Percentiles rank a stretch among this genome's conserved stretches.
Conservation (phyloP, 2,113 vertebrate species). For the Riparia riparia region DNA sequence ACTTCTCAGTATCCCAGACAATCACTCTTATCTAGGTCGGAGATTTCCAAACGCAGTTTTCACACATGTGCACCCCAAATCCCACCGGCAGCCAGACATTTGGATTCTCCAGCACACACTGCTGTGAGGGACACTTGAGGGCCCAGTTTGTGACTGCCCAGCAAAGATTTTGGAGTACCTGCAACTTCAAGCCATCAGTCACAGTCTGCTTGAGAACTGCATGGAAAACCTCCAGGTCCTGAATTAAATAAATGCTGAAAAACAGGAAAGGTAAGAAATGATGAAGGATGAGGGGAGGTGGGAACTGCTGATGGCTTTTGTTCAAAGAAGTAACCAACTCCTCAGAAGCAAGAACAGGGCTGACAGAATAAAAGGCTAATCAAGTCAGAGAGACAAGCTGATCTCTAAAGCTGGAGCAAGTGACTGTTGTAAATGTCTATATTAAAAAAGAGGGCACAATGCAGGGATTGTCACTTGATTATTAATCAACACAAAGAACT, state of each 20-base stretch:
- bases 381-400: conserved; percentile 51
- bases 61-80: neutral
- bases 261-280: conserved; percentile 49
- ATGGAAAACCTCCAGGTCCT: neutral
- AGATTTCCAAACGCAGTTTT: conserved; percentile 8
- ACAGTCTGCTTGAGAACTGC: neutral
- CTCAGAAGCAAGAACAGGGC: conserved; percentile 37
- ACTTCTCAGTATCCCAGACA: neutral
- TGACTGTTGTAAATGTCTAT: conserved; percentile 27
- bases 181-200: neutral
- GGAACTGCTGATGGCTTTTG: conserved; percentile 50
- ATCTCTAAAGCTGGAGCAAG: conserved; percentile 35
- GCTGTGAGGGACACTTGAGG: neutral
- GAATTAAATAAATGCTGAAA: conserved; percentile 53
- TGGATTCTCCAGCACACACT: neutral
- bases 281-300: conserved; percentile 1
- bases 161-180: neutral
- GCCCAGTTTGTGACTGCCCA: neutral
- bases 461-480: neutral
- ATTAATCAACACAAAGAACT: conserved; percentile 31
- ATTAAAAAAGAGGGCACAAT: conserved; percentile 22
- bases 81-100: neutral
- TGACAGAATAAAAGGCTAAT: conserved; percentile 61
- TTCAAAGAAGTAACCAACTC: conserved; percentile 61
- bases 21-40: neutral